These are phyloP conservation scores for Cryptophagus acutangulus DNA, from an alignment of 2,888 invertebrate species.

Conservation along the genomic window DNA sequence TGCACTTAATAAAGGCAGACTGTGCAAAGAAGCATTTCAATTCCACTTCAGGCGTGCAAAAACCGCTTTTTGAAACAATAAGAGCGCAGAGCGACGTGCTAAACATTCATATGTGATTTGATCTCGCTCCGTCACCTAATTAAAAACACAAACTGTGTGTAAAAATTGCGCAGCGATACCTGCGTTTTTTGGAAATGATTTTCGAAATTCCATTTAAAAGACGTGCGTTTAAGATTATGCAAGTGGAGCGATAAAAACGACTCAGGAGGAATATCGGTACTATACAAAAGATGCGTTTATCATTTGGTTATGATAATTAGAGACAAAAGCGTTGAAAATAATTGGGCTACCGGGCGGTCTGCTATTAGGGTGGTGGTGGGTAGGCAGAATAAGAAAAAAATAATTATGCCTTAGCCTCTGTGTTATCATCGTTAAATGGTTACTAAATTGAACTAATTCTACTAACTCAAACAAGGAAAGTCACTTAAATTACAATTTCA, in stretches of 20 bases:
- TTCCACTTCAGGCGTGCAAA: conserved; percentile 27
- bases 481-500: neutral
- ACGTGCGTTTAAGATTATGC: too few relatives aligned
- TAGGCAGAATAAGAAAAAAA: neutral
- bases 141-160: conserved; percentile 35
- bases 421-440: conserved; percentile 3
- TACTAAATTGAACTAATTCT: conserved; percentile 4
- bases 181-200: neutral
- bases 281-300: too few relatives aligned
- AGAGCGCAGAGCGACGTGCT: conserved; percentile 34
- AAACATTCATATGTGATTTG: conserved; percentile 37
- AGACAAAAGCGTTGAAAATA: conserved; percentile 3
- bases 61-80: conserved; percentile 31
- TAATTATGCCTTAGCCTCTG: neutral
- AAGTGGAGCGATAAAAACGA: too few relatives aligned
- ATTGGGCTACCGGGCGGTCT: conserved; percentile 5
- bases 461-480: conserved; percentile 1
- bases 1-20: conserved; percentile 35
- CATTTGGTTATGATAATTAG: conserved; percentile 3
- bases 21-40: conserved; percentile 28
- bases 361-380: conserved; percentile 3
- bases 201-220: too few relatives aligned
- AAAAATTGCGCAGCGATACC: conserved; percentile 27
- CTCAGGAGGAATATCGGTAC: too few relatives aligned
- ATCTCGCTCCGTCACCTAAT: conserved; percentile 35